phyloP scores from a whole-genome alignment of 2,888 invertebrate species.

The Campoplex capitator region DNA sequence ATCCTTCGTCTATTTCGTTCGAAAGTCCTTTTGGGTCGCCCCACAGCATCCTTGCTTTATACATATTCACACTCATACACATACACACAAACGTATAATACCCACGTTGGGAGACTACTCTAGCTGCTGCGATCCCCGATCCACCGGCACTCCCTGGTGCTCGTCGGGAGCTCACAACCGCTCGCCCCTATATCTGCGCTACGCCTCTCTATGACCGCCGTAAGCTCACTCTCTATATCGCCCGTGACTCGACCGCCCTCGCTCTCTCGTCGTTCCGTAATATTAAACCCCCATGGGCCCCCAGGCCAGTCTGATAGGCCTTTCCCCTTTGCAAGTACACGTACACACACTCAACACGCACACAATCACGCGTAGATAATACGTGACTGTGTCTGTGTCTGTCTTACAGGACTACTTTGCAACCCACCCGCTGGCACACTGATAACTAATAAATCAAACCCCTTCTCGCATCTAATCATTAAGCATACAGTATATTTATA shows the following conservation, averaged over 20 bases:
- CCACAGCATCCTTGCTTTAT: conserved; percentile 68
- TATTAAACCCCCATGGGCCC: conserved; percentile 69
- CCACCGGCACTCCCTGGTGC: conserved; percentile 76
- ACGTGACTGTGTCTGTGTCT: not conserved
- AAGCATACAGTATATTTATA: conserved; percentile 1
- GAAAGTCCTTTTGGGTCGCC: conserved; percentile 77
- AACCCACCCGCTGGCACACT: conserved; percentile 68
- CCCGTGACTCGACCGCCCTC: conserved; percentile 69
- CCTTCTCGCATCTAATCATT: conserved; percentile 58
- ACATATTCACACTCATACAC: conserved; percentile 10
- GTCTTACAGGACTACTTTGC: conserved; percentile 53
- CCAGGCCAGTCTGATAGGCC: conserved; percentile 63
- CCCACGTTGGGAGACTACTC: conserved; percentile 10
- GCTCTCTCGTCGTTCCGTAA: conserved; percentile 55
- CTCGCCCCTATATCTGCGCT: conserved; percentile 61
- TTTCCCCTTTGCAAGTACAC: conserved; percentile 64
- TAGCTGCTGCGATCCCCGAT: conserved; percentile 50
- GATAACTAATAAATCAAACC: conserved; percentile 68
- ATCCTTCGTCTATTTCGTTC: conserved; percentile 75
- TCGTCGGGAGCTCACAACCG: conserved; percentile 55
- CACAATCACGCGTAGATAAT: conserved; percentile 30
- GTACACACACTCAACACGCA: conserved; percentile 22
- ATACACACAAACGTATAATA: conserved; percentile 12
- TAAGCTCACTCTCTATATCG: conserved; percentile 75
- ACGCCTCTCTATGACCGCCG: conserved; percentile 32